Conservation (phyloP, 2,113 vertebrate genomes). For the Columba livia region DNA sequence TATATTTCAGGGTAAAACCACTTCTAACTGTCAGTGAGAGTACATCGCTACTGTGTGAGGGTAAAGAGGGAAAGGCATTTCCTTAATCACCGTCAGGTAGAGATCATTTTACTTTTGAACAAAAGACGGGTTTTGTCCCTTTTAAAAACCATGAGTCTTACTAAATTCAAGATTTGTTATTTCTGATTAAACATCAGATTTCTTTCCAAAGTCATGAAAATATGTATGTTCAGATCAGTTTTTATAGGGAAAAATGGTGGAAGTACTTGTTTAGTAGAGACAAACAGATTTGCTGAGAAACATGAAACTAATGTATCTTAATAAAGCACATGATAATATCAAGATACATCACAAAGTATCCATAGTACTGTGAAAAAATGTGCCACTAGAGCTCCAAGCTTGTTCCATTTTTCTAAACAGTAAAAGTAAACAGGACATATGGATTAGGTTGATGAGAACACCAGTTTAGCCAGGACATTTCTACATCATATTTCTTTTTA, state of each 20-base stretch:
- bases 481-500: neutral
- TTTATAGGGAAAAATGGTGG: neutral
- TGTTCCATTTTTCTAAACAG: neutral
- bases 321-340: neutral
- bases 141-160: neutral
- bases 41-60: neutral
- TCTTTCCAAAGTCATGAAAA: neutral
- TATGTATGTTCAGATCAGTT: neutral
- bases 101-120: neutral
- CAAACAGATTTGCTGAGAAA: neutral
- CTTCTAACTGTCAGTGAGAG: neutral
- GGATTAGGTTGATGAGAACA: neutral
- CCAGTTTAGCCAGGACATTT: neutral
- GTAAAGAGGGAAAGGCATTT: neutral
- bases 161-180: neutral
- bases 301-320: neutral
- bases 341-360: neutral
- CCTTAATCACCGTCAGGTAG: neutral
- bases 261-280: neutral
- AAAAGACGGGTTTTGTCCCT: accelerated
- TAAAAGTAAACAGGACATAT: neutral
- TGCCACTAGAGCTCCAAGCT: neutral
- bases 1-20: neutral
- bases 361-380: neutral
- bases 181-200: neutral